A percentile compares a stretch with the other conserved stretches of the same genome.
Evolutionary conservation across 2,888 invertebrate genomes (phyloP).

Genomic region (Lysandra coridon): DNA sequence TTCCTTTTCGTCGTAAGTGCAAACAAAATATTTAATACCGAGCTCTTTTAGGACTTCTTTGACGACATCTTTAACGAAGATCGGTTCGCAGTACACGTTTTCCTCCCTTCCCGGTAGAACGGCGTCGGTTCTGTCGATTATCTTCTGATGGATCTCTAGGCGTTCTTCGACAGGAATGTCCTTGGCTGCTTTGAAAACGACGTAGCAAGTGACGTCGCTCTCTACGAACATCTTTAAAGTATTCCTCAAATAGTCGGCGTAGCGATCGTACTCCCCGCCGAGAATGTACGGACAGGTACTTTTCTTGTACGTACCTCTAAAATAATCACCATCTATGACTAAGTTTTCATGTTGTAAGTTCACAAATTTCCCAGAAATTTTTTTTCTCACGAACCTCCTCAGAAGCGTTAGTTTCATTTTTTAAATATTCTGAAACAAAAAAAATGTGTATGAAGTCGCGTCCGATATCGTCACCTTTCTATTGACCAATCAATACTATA

Average conservation of each 20-base stretch:
- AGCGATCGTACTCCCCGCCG: constrained; percentile 21
- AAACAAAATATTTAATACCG: not conserved
- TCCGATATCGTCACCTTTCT: too few relatives aligned
- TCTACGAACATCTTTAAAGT: constrained; percentile 10
- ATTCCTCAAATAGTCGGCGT: constrained; percentile 9
- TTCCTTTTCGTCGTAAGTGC: not conserved
- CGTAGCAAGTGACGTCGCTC: not conserved
- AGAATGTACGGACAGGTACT: not conserved
- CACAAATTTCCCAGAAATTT: too few relatives aligned
- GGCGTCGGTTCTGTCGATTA: constrained; percentile 15
- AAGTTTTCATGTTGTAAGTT: not conserved
- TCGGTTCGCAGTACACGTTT: constrained; percentile 41
- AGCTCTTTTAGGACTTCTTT: constrained; percentile 46
- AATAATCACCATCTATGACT: constrained; percentile 13
- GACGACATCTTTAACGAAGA: constrained; percentile 42
- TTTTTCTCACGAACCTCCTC: not conserved
- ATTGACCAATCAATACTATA: too few relatives aligned
- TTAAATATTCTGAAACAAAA: not conserved
- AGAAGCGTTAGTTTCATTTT: constrained; percentile 13
- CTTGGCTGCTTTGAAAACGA: constrained; percentile 3
- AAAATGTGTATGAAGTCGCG: not conserved
- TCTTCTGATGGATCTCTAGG: constrained; percentile 11
- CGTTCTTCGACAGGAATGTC: not conserved
- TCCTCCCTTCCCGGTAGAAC: constrained; percentile 34
- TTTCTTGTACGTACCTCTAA: not conserved